These are phyloP conservation scores for Gerris lacustris DNA, from an alignment of 2,888 invertebrate species.

Conservation along the genomic window DNA sequence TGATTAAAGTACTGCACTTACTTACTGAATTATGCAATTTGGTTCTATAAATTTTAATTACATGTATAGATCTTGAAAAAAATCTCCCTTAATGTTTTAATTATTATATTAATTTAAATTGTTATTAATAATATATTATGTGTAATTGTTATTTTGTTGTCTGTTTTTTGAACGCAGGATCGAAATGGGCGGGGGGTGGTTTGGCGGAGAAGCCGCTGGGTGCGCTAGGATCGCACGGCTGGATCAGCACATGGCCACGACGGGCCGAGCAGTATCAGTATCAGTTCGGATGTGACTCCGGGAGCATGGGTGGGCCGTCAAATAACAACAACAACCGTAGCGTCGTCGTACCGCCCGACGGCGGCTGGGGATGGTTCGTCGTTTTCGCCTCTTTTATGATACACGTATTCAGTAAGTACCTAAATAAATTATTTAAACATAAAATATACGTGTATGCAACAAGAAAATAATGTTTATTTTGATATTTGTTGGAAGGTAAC, in stretches of 20 bases:
- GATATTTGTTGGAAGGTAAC: neutral
- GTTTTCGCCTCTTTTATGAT: constrained; percentile 93
- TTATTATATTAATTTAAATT: no score
- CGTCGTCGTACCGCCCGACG: constrained; percentile 65
- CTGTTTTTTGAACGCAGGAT: neutral
- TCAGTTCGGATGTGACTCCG: constrained; percentile 2
- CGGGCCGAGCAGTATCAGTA: neutral
- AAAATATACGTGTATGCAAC: neutral
- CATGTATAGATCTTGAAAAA: no score
- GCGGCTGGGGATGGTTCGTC: constrained; percentile 92
- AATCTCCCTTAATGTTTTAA: no score
- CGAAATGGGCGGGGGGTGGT: neutral
- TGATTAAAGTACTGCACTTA: no score
- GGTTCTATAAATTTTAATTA: no score
- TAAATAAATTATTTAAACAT: neutral
- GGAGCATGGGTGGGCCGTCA: neutral
- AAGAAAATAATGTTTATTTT: neutral
- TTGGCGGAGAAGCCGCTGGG: neutral
- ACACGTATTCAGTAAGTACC: constrained; percentile 77
- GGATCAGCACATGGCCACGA: neutral
- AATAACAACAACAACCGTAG: neutral
- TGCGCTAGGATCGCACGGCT: neutral
- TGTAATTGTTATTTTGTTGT: no score
- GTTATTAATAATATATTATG: no score
- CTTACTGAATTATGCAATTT: no score